Evolutionary conservation across 2,797 vertebrate genomes (phyloP).

Genomic region (Silurus lanzhouensis): DNA sequence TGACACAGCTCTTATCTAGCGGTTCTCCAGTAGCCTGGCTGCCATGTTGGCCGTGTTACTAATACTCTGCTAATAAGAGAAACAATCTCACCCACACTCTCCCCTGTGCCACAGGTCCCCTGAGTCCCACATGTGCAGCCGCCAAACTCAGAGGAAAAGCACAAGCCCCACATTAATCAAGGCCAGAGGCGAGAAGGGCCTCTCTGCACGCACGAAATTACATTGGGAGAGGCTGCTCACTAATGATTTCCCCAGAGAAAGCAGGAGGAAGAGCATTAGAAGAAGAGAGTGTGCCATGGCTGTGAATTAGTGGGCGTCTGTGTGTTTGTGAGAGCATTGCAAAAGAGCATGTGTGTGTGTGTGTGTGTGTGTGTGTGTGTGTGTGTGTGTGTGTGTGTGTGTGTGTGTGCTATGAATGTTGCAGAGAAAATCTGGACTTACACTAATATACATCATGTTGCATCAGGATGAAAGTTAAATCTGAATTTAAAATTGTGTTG

Average conservation of each 20-base stretch:
- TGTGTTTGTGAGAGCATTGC: constrained; percentile 26
- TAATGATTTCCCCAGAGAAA: constrained; percentile 61
- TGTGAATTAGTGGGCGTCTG: constrained; percentile 36
- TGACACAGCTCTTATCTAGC: constrained; percentile 64
- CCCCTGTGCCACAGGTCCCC: constrained; percentile 64
- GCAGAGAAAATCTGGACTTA: constrained; percentile 34
- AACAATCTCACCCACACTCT: constrained; percentile 58
- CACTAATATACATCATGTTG: constrained; percentile 39
- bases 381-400: constrained; percentile 25
- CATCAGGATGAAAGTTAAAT: constrained; percentile 45
- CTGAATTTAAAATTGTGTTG: constrained; percentile 24
- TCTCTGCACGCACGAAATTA: constrained; percentile 57
- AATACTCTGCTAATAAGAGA: constrained; percentile 60
- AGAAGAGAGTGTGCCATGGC: constrained; percentile 16
- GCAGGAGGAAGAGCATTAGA: constrained; percentile 33
- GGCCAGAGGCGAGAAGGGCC: constrained; percentile 61
- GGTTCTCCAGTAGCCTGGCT: constrained; percentile 30
- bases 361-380: constrained; percentile 17
- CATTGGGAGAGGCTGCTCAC: constrained; percentile 58
- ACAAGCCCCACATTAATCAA: constrained; percentile 71
- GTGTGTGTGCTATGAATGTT: constrained; percentile 7
- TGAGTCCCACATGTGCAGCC: constrained; percentile 60
- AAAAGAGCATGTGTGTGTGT: constrained; percentile 12
- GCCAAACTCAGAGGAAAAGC: constrained; percentile 57
- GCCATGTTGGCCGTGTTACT: constrained; percentile 43